Evolutionary conservation across 2,888 invertebrate species (phyloP).

Genomic region (Orthosia incerta): DNA sequence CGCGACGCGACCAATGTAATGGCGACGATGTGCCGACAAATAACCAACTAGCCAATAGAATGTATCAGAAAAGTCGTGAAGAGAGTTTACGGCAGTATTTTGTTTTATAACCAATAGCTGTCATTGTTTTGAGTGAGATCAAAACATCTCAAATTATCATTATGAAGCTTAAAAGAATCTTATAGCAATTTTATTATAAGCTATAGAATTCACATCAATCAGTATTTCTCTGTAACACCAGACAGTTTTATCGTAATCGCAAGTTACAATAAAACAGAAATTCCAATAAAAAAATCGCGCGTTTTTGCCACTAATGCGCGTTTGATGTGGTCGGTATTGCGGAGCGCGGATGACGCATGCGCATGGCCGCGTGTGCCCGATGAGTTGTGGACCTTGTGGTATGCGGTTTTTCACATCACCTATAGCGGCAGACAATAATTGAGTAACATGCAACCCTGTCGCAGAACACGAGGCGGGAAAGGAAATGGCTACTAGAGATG

Average conservation of each 20-base stretch:
- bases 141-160: neutral
- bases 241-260: slow-evolving; percentile 44
- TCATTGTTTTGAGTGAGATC: neutral
- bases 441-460: slow-evolving; percentile 66
- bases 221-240: slow-evolving; percentile 32
- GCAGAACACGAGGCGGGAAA: slow-evolving; percentile 62
- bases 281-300: slow-evolving; percentile 35
- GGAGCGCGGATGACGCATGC: slow-evolving; percentile 57
- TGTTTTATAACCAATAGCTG: slow-evolving; percentile 3
- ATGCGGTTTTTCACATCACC: slow-evolving; percentile 82
- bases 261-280: slow-evolving; percentile 45
- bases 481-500: slow-evolving; percentile 73
- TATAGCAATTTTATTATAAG: slow-evolving; percentile 13
- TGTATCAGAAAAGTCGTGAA: slow-evolving; percentile 2
- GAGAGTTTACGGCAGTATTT: slow-evolving; percentile 3
- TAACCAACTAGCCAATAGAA: slow-evolving; percentile 34
- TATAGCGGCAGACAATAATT: slow-evolving; percentile 75
- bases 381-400: slow-evolving; percentile 66
- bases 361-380: slow-evolving; percentile 73
- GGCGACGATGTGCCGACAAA: slow-evolving; percentile 43
- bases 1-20: slow-evolving; percentile 80
- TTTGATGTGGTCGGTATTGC: slow-evolving; percentile 67
- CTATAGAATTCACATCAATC: slow-evolving; percentile 35
- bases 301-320: slow-evolving; percentile 64
- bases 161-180: neutral